Evolutionary conservation across 2,888 invertebrate species (phyloP).

Genomic region (Hipparchia sbordonii): DNA sequence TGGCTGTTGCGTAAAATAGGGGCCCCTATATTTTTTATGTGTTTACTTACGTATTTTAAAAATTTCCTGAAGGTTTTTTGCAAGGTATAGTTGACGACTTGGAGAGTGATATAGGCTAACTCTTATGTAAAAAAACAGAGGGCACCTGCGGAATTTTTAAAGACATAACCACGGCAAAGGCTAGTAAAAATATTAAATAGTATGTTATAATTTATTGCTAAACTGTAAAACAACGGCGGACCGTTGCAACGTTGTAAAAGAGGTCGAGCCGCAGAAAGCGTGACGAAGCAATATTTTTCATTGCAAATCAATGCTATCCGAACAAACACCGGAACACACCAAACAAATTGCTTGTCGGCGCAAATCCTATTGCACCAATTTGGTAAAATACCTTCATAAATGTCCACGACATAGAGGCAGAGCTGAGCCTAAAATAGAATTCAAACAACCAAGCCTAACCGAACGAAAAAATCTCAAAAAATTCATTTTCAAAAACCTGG

Average conservation of each 20-base stretch:
- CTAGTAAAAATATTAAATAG: too few species aligned
- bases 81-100: too few species aligned
- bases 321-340: conserved; percentile 62
- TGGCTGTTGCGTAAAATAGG: too few species aligned
- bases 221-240: conserved; percentile 21
- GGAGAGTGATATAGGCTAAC: too few species aligned
- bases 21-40: too few species aligned
- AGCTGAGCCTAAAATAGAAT: not conserved
- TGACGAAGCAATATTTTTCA: conserved; percentile 72
- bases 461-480: not conserved
- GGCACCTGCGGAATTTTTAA: too few species aligned
- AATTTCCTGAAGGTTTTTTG: too few species aligned
- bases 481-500: too few species aligned
- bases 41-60: too few species aligned
- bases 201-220: conserved; percentile 13
- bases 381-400: conserved; percentile 8
- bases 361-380: conserved; percentile 34
- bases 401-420: not conserved
- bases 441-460: not conserved
- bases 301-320: conserved; percentile 69
- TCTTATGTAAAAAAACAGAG: too few species aligned
- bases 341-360: conserved; percentile 61
- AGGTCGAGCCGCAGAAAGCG: conserved; percentile 60
- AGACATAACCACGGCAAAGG: too few species aligned
- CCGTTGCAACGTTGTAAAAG: conserved; percentile 50